A percentile compares a stretch with the other conserved stretches of the same genome.
phyloP scores from a whole-genome alignment of 2,888 invertebrate species.

The Leistus spinibarbis region DNA sequence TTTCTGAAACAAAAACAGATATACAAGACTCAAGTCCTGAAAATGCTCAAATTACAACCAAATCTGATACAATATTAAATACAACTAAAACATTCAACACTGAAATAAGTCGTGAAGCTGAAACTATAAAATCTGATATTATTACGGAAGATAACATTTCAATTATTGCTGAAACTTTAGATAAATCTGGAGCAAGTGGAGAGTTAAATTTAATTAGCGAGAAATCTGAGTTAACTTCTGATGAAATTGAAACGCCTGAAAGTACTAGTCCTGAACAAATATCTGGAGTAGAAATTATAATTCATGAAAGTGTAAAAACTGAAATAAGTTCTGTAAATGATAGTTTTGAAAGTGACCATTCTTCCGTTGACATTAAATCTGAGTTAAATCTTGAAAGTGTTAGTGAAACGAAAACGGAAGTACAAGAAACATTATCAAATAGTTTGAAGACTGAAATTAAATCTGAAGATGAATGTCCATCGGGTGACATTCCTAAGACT shows the following conservation, averaged over 20 bases:
- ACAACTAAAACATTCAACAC: not conserved
- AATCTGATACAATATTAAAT: not conserved
- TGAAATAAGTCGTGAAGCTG: too few relatives aligned
- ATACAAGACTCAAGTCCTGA: not conserved
- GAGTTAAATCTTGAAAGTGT: not conserved
- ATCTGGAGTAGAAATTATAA: not conserved
- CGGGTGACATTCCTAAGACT: not conserved
- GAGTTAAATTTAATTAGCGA: not conserved
- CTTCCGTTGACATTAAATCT: not conserved
- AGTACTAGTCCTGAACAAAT: not conserved
- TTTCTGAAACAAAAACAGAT: not conserved
- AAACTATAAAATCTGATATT: not conserved
- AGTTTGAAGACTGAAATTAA: not conserved
- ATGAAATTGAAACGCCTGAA: slow-evolving; percentile 6
- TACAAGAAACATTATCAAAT: not conserved
- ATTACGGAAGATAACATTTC: not conserved
- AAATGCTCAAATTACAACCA: not conserved
- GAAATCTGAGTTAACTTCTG: not conserved
- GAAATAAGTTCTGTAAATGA: not conserved
- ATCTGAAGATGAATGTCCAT: not conserved
- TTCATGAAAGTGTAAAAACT: not conserved
- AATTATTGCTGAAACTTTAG: not conserved
- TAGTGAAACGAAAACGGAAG: not conserved
- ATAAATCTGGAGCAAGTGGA: not conserved
- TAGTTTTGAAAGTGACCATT: not conserved